Conservation (phyloP, 2,888 invertebrate species). For the Cinara cedri region DNA sequence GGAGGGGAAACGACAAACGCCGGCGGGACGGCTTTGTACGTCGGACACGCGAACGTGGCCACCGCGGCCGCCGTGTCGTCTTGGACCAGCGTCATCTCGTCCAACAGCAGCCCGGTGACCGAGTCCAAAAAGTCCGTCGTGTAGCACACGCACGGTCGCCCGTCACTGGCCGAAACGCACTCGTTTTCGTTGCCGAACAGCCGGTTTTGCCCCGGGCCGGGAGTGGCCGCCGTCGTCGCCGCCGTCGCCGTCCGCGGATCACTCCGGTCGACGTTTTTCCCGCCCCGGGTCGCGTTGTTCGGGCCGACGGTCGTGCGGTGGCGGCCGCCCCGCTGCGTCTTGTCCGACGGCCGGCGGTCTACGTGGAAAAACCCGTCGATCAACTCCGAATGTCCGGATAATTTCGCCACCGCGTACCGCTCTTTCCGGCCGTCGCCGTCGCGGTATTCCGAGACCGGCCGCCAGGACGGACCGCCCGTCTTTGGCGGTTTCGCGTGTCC, state of each 20-base stretch:
- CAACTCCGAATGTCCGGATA: background rate
- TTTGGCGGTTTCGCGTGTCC: too few species aligned
- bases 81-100: background rate
- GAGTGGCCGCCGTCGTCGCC: background rate
- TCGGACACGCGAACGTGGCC: background rate
- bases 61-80: too few species aligned
- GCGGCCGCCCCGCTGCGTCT: background rate
- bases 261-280: background rate
- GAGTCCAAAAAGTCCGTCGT: conserved; percentile 23
- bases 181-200: background rate
- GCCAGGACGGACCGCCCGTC: too few species aligned
- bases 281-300: background rate
- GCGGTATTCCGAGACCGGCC: too few species aligned
- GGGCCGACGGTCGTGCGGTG: background rate
- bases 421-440: background rate
- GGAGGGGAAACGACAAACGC: background rate
- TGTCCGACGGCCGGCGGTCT: background rate
- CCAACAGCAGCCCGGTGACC: background rate
- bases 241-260: background rate
- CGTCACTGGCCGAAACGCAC: conserved; percentile 8
- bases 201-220: background rate
- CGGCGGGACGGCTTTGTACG: background rate
- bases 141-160: conserved; percentile 17
- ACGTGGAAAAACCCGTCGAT: background rate
- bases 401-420: too few species aligned